Evolutionary conservation across 2,888 invertebrate species (phyloP), one percentile per base, ranked within the genome.

Genomic region (Cloeon dipterum): DNA sequence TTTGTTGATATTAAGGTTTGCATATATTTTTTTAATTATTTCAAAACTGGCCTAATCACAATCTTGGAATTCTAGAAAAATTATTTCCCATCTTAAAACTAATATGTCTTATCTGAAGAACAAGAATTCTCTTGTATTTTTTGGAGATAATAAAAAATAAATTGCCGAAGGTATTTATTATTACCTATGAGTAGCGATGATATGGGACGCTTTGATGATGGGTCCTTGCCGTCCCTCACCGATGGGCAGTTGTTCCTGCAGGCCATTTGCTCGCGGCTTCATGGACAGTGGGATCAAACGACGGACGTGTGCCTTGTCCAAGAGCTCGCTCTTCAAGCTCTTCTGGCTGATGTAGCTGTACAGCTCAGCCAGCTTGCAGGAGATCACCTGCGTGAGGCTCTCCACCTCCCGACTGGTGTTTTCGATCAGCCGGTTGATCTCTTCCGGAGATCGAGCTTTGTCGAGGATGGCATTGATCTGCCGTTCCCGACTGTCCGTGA

Each of bases 301-400:
- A 46, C 70, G 66, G 41, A 82, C 63, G 40, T 76, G 62, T 23
- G 85, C 56, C 44, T 83, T 61, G 5, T 76, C 57, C 35, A 77
- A 58, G 17, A 82, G 68, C 50, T 85, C 83, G 50, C 85, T 81
- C 57, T 86, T 85, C 3, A 83, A 65, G 52, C 82, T 82, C 51
- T 78, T 78, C 44, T 82, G 59, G 48, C 79, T 74, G 11, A 85
- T 54, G 37, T 86, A 72, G 41, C 77, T 74, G 52, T 85, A 82
- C 77, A 82, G 81, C 54, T 86, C 85, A 46, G 72, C 67, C 57
- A 86, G 86, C 52, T 85, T 85, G 49, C 74, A 70, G 47, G 70
- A 68, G 1, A 82, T 74, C 36, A 82, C 58, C 46, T 74, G 76
- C 43, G 74, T 65, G 41, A 85, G 56, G 0, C 74, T 71, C 47